phyloP scores from a whole-genome alignment of 2,113 vertebrate species.

The Hyla sarda region DNA sequence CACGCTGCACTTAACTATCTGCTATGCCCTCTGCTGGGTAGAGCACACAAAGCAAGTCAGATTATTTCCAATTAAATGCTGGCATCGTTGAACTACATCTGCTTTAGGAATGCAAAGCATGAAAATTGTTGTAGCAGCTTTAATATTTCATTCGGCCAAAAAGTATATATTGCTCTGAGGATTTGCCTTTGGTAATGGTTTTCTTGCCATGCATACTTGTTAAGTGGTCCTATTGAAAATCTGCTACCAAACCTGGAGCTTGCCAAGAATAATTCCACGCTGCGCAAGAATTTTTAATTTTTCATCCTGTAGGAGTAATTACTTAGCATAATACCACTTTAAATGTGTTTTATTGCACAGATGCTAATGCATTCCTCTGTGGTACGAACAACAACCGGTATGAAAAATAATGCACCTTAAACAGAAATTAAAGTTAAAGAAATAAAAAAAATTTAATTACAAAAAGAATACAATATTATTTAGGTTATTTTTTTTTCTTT shows the following conservation, averaged over 20 bases:
- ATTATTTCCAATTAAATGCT: slow-evolving; percentile 76
- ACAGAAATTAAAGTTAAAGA: not conserved
- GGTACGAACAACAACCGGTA: not conserved
- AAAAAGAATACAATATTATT: not conserved
- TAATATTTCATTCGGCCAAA: slow-evolving; percentile 81
- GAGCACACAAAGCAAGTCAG: slow-evolving; percentile 66
- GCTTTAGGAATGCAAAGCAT: slow-evolving; percentile 76
- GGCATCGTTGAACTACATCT: slow-evolving; percentile 74
- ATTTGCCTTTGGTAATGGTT: slow-evolving; percentile 76
- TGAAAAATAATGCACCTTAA: not conserved
- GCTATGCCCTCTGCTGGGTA: slow-evolving; percentile 79
- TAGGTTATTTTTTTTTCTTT: not conserved
- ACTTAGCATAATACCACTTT: slow-evolving; percentile 81
- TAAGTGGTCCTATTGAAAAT: slow-evolving; percentile 71
- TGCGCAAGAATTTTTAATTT: slow-evolving; percentile 79
- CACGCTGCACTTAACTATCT: slow-evolving; percentile 69
- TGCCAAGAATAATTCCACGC: slow-evolving; percentile 80
- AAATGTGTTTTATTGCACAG: slow-evolving; percentile 70
- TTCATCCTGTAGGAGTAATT: slow-evolving; percentile 79
- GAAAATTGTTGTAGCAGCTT: slow-evolving; percentile 84
- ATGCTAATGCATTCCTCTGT: slow-evolving; percentile 51
- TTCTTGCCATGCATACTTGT: slow-evolving; percentile 67
- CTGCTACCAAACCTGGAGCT: slow-evolving; percentile 70
- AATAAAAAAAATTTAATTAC: slow-evolving; percentile 4
- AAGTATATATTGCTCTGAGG: slow-evolving; percentile 73